These are phyloP conservation scores for Saccostrea glomerata DNA, from an alignment of 1,140 invertebrate genomes.

Conservation along the genomic window DNA sequence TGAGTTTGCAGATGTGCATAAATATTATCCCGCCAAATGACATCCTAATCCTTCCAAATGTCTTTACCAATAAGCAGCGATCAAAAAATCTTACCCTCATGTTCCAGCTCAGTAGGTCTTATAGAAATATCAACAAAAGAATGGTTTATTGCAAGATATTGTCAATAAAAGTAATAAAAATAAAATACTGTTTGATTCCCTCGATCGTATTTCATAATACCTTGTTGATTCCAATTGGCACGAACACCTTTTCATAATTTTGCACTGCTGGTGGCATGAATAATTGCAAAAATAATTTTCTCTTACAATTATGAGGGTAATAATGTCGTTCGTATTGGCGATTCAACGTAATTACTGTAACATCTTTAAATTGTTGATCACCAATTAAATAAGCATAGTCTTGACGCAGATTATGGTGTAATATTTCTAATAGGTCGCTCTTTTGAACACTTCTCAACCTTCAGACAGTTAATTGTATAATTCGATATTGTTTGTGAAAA, in stretches of 20 bases:
- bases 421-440: no score
- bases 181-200: neutral
- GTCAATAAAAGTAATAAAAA: neutral
- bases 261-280: neutral
- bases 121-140: neutral
- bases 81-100: constrained; percentile 8
- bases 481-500: neutral
- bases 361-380: neutral
- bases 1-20: neutral
- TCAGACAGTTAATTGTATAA: neutral
- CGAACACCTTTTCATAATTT: neutral
- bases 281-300: neutral
- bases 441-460: no score
- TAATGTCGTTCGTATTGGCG: neutral
- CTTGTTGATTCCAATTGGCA: neutral
- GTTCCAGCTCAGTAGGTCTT: neutral
- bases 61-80: constrained; percentile 12
- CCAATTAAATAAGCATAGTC: no score
- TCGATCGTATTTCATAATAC: neutral
- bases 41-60: neutral
- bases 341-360: neutral
- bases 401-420: no score
- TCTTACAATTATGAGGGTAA: neutral
- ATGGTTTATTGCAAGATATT: constrained; percentile 16
- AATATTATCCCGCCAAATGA: neutral